A percentile compares a stretch with the other conserved stretches of the same genome.
phyloP scores from a whole-genome alignment of 2,888 invertebrate species.

The Lasioglossum marginatum region DNA sequence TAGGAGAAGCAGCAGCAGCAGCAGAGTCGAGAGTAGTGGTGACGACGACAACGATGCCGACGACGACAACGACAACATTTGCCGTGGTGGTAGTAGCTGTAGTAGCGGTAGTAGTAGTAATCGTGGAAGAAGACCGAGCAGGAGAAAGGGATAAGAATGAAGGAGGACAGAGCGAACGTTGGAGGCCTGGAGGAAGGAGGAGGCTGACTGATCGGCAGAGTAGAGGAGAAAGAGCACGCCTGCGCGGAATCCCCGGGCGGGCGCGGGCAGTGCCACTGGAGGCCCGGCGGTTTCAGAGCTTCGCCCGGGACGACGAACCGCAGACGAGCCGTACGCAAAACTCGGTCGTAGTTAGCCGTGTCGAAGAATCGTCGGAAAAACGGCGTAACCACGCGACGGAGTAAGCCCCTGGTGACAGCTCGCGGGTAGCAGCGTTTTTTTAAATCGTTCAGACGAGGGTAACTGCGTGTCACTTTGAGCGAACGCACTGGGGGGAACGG shows the following conservation, averaged over 20 bases:
- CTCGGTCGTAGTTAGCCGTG: constrained; percentile 69
- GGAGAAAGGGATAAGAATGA: constrained; percentile 56
- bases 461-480: constrained; percentile 1
- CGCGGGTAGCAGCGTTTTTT: constrained; percentile 5
- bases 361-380: constrained; percentile 50
- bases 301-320: constrained; percentile 84
- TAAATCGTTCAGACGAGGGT: not conserved
- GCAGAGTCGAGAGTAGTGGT: constrained; percentile 11
- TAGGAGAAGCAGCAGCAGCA: not conserved
- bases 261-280: constrained; percentile 84
- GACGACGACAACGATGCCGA: constrained; percentile 33
- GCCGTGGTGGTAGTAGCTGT: constrained; percentile 7
- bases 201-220: constrained; percentile 78
- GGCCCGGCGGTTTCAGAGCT: constrained; percentile 84
- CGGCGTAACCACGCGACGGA: constrained; percentile 38
- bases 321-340: constrained; percentile 76
- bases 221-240: constrained; percentile 81
- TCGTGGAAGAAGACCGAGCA: constrained; percentile 56
- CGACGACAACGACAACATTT: constrained; percentile 29
- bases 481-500: not conserved
- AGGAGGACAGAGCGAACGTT: constrained; percentile 70
- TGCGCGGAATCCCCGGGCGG: constrained; percentile 84
- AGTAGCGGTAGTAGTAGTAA: constrained; percentile 51
- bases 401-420: constrained; percentile 31
- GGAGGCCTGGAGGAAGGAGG: constrained; percentile 70